phyloP scores from a whole-genome alignment of 2,797 vertebrate species.

The Babyrousa celebensis region DNA sequence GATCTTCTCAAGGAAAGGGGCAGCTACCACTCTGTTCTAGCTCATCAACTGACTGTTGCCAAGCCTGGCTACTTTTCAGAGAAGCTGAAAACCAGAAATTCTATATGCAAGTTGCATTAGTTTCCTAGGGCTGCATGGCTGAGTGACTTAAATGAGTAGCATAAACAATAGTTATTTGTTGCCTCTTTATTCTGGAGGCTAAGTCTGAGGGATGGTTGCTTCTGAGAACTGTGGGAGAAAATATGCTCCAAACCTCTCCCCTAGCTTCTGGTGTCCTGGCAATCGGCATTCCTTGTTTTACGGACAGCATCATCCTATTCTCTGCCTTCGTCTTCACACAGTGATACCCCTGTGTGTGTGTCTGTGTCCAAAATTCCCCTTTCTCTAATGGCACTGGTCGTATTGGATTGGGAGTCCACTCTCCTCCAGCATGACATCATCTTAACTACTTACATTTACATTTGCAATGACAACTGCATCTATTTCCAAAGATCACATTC shows the following conservation, averaged over 20 bases:
- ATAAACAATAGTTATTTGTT: neutral
- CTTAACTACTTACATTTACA: neutral
- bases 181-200: neutral
- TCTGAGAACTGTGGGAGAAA: neutral
- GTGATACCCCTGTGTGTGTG: neutral
- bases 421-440: neutral
- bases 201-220: neutral
- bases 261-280: neutral
- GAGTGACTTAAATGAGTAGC: neutral
- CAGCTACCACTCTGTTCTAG: neutral
- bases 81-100: slow-evolving; percentile 3
- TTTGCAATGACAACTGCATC: neutral
- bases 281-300: neutral
- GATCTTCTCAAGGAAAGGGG: neutral
- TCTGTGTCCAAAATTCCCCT: neutral
- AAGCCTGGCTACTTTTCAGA: slow-evolving; percentile 8
- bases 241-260: neutral
- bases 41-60: neutral
- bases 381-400: neutral
- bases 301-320: neutral
- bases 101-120: neutral
- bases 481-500: neutral
- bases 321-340: neutral
- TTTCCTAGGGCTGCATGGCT: neutral
- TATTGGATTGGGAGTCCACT: neutral